Base-by-base conservation (phyloP, 2,113 vertebrate genomes). In the Cynocephalus volans region DNA sequence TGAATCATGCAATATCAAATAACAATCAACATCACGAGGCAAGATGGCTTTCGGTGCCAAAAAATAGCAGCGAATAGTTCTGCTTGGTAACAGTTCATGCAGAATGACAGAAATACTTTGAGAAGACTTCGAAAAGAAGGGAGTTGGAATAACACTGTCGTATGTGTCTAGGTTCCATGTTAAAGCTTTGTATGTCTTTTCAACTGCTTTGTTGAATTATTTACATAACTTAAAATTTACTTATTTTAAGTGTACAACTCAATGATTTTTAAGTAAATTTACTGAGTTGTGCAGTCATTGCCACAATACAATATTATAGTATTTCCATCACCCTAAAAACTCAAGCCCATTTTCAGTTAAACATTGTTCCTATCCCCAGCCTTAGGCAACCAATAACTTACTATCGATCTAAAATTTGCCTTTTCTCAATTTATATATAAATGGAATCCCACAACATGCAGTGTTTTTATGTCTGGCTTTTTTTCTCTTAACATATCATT, bases 1-100 rank as follows among this genome's bases (percentile, higher is more conserved):
- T 50, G 93, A 91, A 92, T 84, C 56, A 45, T 64, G 80, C 21
- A 54, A 15, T 70, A 58, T 56, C 52, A 69, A 72, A 76, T 45
- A 92, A 58, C 64, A 85, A 94, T 33, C 6, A 31, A 48, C 36
- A 19, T 88, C 88, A 90, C 15, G 62, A 54, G 48, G 10, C 31
- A 87, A 64, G 67, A 19, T 5, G 7, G 19, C 36, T 85, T 87
- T 48, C 52, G 23, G 23, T 52, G 33, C 50, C 75, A 87, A 83
- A 50, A 76, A 92, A 11, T 26, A 70, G 48, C 41, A 15, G 15
- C 50, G 45, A n/a, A 54, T 23, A 36, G 81, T 70, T 60, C 28
- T 26, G 23, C 3, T 12, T 76, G 21, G 36, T 11, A 36, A 33
- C 14, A 5, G 14, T n/a, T 69, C n/a, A 1, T 12, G 19, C 0